Evolutionary conservation across 1,140 invertebrate species (phyloP).

Genomic region (Ditylenchus dipsaci): DNA sequence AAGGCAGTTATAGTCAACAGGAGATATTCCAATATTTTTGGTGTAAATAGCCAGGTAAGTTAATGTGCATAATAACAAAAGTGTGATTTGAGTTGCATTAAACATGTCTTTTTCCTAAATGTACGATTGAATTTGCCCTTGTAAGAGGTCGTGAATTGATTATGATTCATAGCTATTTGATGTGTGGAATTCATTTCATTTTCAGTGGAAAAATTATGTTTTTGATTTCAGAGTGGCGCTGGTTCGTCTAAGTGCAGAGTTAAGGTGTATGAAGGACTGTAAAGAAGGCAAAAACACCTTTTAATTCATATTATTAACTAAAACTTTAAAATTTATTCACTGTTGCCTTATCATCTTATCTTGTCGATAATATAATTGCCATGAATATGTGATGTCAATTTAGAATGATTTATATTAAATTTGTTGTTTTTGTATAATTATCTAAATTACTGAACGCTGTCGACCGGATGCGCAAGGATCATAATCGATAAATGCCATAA

Average conservation of each 20-base stretch:
- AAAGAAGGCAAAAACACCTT: neutral
- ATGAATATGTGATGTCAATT: no score
- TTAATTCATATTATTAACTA: neutral
- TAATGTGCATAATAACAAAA: neutral
- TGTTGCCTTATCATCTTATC: no score
- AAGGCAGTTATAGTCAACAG: neutral
- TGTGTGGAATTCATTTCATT: neutral
- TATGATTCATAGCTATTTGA: neutral
- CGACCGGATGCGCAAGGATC: no score
- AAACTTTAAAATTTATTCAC: no score
- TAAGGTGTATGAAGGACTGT: conserved; percentile 6
- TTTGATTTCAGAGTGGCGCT: conserved; percentile 12
- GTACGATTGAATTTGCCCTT: neutral
- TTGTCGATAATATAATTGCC: no score
- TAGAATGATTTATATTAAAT: no score
- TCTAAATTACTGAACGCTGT: no score
- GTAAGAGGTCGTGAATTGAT: neutral
- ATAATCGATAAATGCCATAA: no score
- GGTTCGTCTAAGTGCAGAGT: conserved; percentile 4
- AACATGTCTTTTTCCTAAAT: neutral
- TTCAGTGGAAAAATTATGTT: no score
- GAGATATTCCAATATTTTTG: no score
- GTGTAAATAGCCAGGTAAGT: no score
- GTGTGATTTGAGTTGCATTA: conserved; percentile 2
- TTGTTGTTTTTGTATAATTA: no score